These are phyloP conservation scores for Macaca fascicularis DNA, from an alignment of 2,113 vertebrate genomes.

Conservation along the genomic window DNA sequence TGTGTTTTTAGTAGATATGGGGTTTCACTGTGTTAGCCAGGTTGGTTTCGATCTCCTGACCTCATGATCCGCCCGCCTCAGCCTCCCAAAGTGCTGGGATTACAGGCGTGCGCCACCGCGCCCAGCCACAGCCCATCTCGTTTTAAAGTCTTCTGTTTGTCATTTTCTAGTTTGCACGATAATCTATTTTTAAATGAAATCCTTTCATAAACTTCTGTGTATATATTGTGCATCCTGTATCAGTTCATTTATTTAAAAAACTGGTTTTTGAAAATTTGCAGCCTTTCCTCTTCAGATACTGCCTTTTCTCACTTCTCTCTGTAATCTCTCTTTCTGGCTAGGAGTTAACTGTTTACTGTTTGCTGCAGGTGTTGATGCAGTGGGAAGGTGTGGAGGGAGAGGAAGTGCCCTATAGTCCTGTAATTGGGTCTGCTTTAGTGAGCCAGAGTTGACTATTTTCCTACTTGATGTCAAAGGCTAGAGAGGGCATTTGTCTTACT, in stretches of 20 bases:
- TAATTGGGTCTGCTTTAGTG: background rate
- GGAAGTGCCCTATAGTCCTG: background rate
- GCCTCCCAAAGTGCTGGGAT: too few relatives aligned
- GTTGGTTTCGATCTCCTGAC: too few relatives aligned
- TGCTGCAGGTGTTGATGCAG: background rate
- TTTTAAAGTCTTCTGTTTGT: background rate
- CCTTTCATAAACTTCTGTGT: background rate
- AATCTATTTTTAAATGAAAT: conserved; percentile 3
- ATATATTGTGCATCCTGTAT: background rate
- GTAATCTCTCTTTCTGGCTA: background rate
- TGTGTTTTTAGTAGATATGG: too few relatives aligned
- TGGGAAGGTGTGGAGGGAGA: background rate
- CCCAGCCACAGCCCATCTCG: background rate
- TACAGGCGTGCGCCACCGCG: too few relatives aligned
- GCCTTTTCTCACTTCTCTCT: background rate
- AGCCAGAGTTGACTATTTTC: background rate
- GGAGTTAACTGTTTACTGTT: background rate
- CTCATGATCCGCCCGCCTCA: too few relatives aligned
- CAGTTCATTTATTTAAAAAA: background rate
- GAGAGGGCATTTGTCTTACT: background rate
- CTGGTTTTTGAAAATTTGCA: background rate
- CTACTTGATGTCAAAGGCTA: background rate
- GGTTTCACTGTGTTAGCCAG: too few relatives aligned
- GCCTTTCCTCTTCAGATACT: background rate
- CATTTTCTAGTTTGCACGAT: background rate